Evolutionary conservation across 2,113 vertebrate genomes (phyloP).

Genomic region (Pardalotus punctatus): DNA sequence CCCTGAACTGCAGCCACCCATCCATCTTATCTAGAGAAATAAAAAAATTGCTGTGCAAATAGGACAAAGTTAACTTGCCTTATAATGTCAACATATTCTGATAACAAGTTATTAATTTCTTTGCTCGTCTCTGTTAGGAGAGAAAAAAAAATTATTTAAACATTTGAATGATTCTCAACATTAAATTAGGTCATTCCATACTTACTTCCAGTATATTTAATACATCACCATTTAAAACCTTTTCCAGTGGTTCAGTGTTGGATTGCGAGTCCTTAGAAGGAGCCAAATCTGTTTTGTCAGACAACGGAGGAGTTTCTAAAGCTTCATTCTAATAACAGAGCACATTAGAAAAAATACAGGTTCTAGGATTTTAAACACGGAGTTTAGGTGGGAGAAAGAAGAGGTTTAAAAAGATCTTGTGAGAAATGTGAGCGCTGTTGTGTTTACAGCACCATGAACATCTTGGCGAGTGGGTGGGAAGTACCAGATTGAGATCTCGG

Average conservation of each 20-base stretch:
- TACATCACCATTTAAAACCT: slow-evolving; percentile 70
- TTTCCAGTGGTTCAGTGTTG: slow-evolving; percentile 61
- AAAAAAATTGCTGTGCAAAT: background rate
- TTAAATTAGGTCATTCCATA: background rate
- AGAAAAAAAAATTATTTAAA: background rate
- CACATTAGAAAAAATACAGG: background rate
- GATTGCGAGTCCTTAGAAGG: slow-evolving; percentile 5
- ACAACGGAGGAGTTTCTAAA: slow-evolving; percentile 42
- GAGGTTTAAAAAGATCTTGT: background rate
- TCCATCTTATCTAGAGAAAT: background rate
- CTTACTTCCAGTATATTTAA: background rate
- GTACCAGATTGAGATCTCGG: background rate
- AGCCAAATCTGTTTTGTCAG: slow-evolving; percentile 51
- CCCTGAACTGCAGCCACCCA: background rate
- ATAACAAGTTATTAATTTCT: slow-evolving; percentile 69
- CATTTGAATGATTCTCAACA: background rate
- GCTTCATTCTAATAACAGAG: slow-evolving; percentile 60
- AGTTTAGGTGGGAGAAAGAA: background rate
- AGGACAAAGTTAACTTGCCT: slow-evolving; percentile 65
- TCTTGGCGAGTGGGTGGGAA: background rate
- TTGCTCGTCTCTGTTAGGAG: slow-evolving; percentile 68
- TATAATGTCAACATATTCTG: slow-evolving; percentile 71
- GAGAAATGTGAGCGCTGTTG: background rate
- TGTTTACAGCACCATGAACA: rapidly evolving
- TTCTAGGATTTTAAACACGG: background rate